Conservation (phyloP, 2,797 vertebrate genomes). For the Gephyroberyx darwinii region DNA sequence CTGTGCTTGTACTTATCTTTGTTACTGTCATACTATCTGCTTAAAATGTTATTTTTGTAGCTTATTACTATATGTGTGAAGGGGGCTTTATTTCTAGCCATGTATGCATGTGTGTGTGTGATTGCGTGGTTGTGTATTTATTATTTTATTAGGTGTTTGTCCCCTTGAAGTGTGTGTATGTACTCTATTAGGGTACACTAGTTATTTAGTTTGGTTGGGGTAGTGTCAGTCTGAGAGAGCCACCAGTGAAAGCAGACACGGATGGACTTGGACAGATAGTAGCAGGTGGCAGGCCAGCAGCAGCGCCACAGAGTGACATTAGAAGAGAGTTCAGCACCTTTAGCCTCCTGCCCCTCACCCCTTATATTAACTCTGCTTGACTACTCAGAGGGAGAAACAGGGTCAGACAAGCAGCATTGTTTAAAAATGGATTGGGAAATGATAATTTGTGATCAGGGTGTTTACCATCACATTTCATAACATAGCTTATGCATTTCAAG, state of each 20-base stretch:
- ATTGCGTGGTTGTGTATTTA: background rate
- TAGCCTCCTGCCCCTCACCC: conserved; percentile 38
- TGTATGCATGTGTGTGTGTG: background rate
- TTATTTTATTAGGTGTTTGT: background rate
- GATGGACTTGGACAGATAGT: conserved; percentile 75
- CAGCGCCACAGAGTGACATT: conserved; percentile 55
- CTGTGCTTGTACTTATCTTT: no score
- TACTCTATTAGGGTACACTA: background rate
- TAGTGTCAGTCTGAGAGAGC: conserved; percentile 27
- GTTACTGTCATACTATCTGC: no score
- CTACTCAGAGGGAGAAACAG: background rate
- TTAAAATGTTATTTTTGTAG: no score
- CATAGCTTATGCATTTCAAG: background rate
- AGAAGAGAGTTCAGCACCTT: conserved; percentile 44
- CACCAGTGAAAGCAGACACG: conserved; percentile 80
- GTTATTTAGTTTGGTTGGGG: conserved; percentile 1
- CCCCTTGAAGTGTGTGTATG: background rate
- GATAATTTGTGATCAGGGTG: background rate
- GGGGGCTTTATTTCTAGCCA: no score
- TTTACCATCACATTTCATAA: background rate
- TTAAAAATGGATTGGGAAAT: conserved; percentile 7
- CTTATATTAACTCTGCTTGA: conserved; percentile 24
- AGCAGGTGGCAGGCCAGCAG: conserved; percentile 79
- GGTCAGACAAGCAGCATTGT: background rate
- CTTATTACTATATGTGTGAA: no score